Evolutionary conservation across 2,113 vertebrate genomes (phyloP), one percentile per base, ranked within the genome.

Genomic region (Stomatorhinus ivindoensis): DNA sequence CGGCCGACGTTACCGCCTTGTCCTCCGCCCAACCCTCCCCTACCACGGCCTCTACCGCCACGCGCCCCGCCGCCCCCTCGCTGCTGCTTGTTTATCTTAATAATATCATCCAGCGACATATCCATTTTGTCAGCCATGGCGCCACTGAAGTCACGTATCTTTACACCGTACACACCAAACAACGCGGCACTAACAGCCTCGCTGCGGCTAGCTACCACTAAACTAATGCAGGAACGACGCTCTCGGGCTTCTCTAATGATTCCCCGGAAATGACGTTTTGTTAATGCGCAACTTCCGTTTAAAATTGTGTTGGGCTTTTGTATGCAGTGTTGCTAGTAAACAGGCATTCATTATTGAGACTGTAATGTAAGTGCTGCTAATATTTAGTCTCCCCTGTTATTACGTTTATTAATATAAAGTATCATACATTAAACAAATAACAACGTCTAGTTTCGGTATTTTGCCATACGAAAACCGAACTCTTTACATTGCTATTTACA

Each of bases 31-130:
- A 95, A 92, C 21, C 92, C 94, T 89, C 95, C 95, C 35, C 95
- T 94, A 87, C 97, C 97, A 88, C 98, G 95, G 86, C 97, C 96
- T 89, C 98, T 94, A n/a, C 94, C 93, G 4, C 96, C 93, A 0
- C 94, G 94, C 53, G 95, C 94, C 55, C 95, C 96, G 9, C 93
- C 90, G 17, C 93, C 93, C 0, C 96, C 97, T 58, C 97, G 95
- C 94, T 97, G 96, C 95, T 97, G 97, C 91, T 97, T 97, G 95
- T 97, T 99, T 93, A 98, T 97, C 90, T 98, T 99, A 92, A 99
- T 99, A 94, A 99, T 99, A 93, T 99, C 98, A 94, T 99, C 98
- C 95, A 99, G 93, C 94, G 98, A 99, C 98, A 99, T 99, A 95
- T 99, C 98, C 97, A 99, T 97, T 93, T 99, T 99, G 96, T 99